phyloP scores from a whole-genome alignment of 2,113 vertebrate genomes.

The Empidonax alnorum region DNA sequence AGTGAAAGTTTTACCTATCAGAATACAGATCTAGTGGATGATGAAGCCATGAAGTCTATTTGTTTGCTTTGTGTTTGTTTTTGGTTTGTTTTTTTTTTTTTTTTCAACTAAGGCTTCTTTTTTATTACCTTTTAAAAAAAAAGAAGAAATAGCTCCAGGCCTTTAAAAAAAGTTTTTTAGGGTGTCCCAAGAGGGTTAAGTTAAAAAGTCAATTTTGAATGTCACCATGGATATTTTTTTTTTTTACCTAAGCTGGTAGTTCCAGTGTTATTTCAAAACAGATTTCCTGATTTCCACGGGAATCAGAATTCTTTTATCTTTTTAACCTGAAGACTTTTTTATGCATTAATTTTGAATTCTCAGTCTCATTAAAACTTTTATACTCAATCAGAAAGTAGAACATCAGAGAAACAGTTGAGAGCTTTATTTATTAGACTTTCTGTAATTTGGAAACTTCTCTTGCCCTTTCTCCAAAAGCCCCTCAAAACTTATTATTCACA shows the following conservation, averaged over 20 bases:
- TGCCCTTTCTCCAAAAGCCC: background rate
- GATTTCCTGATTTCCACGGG: background rate
- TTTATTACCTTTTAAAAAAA: background rate
- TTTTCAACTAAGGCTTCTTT: background rate
- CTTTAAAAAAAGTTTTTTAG: background rate
- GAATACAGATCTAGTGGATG: background rate
- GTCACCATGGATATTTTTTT: background rate
- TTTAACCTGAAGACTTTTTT: background rate
- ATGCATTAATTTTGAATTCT: background rate
- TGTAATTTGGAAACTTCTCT: background rate
- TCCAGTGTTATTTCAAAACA: background rate
- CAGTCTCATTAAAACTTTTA: background rate
- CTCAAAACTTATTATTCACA: background rate
- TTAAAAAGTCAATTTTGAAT: background rate
- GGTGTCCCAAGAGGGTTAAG: background rate
- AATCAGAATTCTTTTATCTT: background rate
- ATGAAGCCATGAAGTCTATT: background rate
- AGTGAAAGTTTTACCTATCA: background rate
- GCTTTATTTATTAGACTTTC: background rate
- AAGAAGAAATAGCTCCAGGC: background rate
- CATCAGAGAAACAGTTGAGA: background rate
- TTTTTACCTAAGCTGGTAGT: background rate
- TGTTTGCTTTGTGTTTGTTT: no score
- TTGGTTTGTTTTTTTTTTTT: background rate
- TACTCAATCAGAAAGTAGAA: background rate